Conservation (phyloP, 2,888 invertebrate species). For the Scrobipalpa atriplicella region DNA sequence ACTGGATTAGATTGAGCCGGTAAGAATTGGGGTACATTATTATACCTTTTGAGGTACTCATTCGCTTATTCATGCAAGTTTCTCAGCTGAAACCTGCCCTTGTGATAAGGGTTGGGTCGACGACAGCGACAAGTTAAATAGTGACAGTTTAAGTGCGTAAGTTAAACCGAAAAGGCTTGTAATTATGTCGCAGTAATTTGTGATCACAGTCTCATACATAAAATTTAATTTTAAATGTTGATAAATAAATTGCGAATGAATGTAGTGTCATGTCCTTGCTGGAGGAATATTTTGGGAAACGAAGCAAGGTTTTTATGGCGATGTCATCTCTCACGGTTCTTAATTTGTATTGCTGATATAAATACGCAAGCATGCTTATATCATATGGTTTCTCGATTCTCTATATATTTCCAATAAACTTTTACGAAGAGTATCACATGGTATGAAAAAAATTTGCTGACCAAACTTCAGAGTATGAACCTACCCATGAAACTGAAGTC, state of each 20-base stretch:
- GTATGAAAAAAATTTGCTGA: too few relatives aligned
- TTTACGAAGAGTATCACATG: too few relatives aligned
- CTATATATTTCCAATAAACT: too few relatives aligned
- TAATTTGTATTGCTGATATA: neutral
- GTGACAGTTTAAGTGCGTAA: conserved; percentile 28
- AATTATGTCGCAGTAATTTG: conserved; percentile 26
- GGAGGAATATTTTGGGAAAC: neutral
- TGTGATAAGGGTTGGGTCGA: conserved; percentile 15
- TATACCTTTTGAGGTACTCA: conserved; percentile 42
- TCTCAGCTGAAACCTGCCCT: conserved; percentile 27
- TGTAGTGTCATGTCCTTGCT: conserved; percentile 6
- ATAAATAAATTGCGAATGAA: conserved; percentile 14
- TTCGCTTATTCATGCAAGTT: conserved; percentile 34
- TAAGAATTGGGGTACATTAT: conserved; percentile 52
- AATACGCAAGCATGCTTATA: neutral
- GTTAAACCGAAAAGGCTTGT: conserved; percentile 17
- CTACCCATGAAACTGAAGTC: too few relatives aligned
- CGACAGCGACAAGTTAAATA: conserved; percentile 26
- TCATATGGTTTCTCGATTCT: neutral
- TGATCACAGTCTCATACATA: conserved; percentile 14
- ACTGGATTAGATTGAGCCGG: conserved; percentile 66
- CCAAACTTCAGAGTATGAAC: too few relatives aligned
- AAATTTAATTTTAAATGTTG: conserved; percentile 16
- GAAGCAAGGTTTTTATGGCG: neutral
- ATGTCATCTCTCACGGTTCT: neutral